These are phyloP conservation scores for Falcunculus frontatus DNA, from an alignment of 2,113 vertebrate species.

Conservation along the genomic window DNA sequence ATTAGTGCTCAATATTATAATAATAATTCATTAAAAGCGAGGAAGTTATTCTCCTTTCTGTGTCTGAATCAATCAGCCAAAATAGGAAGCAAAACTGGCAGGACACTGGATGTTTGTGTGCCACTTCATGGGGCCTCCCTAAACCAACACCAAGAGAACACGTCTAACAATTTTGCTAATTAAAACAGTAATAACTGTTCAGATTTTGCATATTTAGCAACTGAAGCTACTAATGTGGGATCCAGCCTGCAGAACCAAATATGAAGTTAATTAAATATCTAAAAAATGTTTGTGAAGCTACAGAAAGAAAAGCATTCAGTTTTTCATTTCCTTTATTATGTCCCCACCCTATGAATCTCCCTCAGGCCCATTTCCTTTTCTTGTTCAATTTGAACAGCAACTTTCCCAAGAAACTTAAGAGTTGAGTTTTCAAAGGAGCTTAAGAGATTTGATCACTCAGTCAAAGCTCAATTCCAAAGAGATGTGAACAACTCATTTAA, in stretches of 20 bases:
- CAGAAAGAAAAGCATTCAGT: slow-evolving; percentile 42
- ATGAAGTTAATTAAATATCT: slow-evolving; percentile 52
- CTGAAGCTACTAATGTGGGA: slow-evolving; percentile 39
- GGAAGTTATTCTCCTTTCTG: not conserved
- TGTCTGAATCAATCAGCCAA: not conserved
- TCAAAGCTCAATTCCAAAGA: fast-evolving
- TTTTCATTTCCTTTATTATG: slow-evolving; percentile 53
- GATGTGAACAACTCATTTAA: not conserved
- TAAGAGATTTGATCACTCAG: not conserved
- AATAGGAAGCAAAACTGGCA: slow-evolving; percentile 29
- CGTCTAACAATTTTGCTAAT: slow-evolving; percentile 19
- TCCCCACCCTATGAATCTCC: slow-evolving; percentile 30
- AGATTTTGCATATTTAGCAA: slow-evolving; percentile 24
- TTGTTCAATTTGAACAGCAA: slow-evolving; percentile 12
- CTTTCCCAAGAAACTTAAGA: slow-evolving; percentile 33
- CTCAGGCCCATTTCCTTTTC: slow-evolving; percentile 53
- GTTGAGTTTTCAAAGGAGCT: not conserved
- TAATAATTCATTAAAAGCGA: not conserved
- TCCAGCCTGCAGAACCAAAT: slow-evolving; percentile 4
- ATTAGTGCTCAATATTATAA: not conserved
- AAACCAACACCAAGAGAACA: slow-evolving; percentile 26
- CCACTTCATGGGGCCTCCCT: not conserved
- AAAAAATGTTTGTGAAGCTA: slow-evolving; percentile 41
- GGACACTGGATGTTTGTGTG: not conserved
- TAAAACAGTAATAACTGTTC: slow-evolving; percentile 30